Base-by-base conservation (phyloP, 2,113 vertebrate species). In the Hippocampus barbouri region DNA sequence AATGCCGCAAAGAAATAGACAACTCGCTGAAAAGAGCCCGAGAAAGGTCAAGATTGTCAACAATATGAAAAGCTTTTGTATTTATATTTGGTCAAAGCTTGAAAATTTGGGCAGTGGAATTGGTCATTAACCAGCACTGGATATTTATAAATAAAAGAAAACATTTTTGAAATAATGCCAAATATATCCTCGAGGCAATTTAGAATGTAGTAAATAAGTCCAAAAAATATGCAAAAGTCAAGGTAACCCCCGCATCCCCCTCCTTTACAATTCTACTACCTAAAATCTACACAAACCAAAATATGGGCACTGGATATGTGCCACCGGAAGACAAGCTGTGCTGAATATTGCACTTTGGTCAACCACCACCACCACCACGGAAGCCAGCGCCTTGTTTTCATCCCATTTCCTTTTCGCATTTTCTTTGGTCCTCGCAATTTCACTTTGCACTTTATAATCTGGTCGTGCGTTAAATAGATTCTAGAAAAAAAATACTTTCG, bases 281-380 rank as follows among this genome's bases (percentile, higher is more conserved):
- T 12, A 41, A 78, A 72, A 45, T 62, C 27, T 20, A 54, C 21
- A 23, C 21, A 38, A 76, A 1, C 15, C 34, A 8, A 45, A 45
- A 45, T 45, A 45, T 45, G 12, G 14, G 34, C 66, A 53, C 25
- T 1, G 25, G 25, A 25, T 66, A 66, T 49, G 9, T 20, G 54
- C 21, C 70, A 51, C 16, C 66, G 40, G 54, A 76, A 75, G 47
- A 81, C n/a, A 12, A 72, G 18, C 40, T 77, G 73, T 57, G 61
- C 67, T 64, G 67, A 72, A 41, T 84, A 88, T 86, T 88, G 88
- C 85, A 90, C 80, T 70, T 80, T 88, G 83, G 83, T 85, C 85
- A 74, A 80, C 54, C 64, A 65, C 69, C 83, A 79, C 30, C 30
- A 14, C 2, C 43, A 45, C 73, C n/a, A 57, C 38, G 67, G 9